phyloP scores from a whole-genome alignment of 2,113 vertebrate species.

The Edolisoma coerulescens region DNA sequence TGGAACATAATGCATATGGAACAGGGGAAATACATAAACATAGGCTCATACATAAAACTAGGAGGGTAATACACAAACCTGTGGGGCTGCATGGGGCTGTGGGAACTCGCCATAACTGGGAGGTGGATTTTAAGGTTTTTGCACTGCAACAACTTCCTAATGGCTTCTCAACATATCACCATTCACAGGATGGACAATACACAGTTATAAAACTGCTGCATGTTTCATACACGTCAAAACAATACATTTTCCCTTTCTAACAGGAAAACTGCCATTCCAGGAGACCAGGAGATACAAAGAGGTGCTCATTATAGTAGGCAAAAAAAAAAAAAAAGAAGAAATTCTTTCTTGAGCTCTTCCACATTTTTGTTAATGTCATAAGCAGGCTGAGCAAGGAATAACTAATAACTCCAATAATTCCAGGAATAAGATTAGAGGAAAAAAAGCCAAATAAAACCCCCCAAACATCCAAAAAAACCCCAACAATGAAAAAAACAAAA shows the following conservation, averaged over 20 bases:
- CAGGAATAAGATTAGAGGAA: background rate
- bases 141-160: no score
- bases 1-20: no score
- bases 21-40: no score
- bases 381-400: background rate
- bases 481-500: background rate
- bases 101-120: no score
- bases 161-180: background rate
- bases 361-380: background rate
- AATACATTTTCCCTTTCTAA: background rate
- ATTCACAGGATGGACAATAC: background rate
- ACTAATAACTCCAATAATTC: background rate
- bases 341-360: background rate
- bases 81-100: no score
- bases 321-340: background rate
- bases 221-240: background rate
- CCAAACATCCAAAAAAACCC: background rate
- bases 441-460: no score
- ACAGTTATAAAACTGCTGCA: background rate
- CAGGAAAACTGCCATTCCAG: background rate
- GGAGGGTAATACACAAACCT: no score
- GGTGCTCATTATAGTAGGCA: fast-evolving
- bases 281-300: background rate
- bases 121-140: no score
- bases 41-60: no score